Conservation (phyloP, 2,797 vertebrate species). For the Acrossocheilus wenchowensis region DNA sequence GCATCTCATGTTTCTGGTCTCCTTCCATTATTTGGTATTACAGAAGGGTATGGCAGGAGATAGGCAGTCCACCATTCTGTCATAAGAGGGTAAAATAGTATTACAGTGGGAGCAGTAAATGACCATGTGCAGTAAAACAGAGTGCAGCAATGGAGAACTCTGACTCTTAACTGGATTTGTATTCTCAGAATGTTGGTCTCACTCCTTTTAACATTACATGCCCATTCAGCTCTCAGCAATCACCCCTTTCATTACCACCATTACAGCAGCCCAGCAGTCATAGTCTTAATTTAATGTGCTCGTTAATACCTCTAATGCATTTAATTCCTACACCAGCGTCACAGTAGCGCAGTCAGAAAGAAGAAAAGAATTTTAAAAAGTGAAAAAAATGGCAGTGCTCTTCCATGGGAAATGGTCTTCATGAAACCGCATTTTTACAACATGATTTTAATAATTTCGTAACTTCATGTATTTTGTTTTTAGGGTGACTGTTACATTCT, state of each 20-base stretch:
- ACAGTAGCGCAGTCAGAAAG: background rate
- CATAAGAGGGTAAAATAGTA: background rate
- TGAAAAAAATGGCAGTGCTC: background rate
- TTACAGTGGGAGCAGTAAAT: slow-evolving; percentile 24
- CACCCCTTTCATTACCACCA: slow-evolving; percentile 46
- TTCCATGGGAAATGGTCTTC: background rate
- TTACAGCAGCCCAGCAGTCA: slow-evolving; percentile 40
- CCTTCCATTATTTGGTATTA: background rate
- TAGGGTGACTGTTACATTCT: background rate
- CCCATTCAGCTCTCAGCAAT: slow-evolving; percentile 39
- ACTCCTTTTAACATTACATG: slow-evolving; percentile 32
- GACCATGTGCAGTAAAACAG: background rate
- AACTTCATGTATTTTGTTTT: background rate
- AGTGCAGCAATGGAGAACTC: slow-evolving; percentile 13
- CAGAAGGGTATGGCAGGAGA: background rate
- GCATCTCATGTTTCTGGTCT: background rate
- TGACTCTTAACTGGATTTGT: slow-evolving; percentile 21
- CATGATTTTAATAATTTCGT: background rate
- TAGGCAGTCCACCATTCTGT: background rate
- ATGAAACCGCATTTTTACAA: background rate
- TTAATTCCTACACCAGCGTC: slow-evolving; percentile 25
- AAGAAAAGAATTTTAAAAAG: background rate
- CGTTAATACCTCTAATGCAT: slow-evolving; percentile 54
- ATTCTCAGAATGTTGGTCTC: slow-evolving; percentile 2
- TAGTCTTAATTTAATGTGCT: slow-evolving; percentile 50